Evolutionary conservation across 2,113 vertebrate species (phyloP).

Genomic region (Podarcis cretensis): DNA sequence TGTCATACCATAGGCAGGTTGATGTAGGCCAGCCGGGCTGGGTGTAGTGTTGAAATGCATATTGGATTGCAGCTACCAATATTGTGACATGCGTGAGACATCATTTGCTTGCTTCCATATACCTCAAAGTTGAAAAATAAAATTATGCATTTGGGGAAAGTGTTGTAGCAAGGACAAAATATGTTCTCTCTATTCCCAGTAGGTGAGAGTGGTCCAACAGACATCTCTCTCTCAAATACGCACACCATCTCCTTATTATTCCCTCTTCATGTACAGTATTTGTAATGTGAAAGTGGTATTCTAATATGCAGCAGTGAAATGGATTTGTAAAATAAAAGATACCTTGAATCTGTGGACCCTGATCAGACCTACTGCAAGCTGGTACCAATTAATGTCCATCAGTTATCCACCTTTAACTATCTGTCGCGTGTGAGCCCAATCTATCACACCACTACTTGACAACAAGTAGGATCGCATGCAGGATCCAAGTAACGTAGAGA

Average conservation of each 20-base stretch:
- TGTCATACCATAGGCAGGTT: no score
- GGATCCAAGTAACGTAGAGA: slow-evolving; percentile 13
- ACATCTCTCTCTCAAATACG: not conserved
- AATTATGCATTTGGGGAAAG: not conserved
- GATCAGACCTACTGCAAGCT: not conserved
- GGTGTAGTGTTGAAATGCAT: no score
- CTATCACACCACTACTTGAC: slow-evolving; percentile 17
- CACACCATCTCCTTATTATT: not conserved
- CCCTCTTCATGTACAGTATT: not conserved
- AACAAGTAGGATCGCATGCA: slow-evolving; percentile 22
- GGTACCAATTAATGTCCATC: slow-evolving; percentile 3
- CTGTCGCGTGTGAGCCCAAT: not conserved
- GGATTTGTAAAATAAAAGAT: not conserved
- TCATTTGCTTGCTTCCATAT: not conserved
- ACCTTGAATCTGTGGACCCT: slow-evolving; percentile 3
- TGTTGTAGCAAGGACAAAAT: not conserved
- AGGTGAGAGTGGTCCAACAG: no score
- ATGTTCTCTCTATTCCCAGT: not conserved
- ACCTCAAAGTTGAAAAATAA: no score
- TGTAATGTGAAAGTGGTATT: not conserved
- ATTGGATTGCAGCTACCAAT: no score
- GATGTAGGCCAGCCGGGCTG: no score
- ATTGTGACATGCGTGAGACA: no score
- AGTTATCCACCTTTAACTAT: slow-evolving; percentile 11
- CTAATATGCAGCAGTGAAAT: not conserved